phyloP scores from a whole-genome alignment of 2,888 invertebrate genomes.

The Leucoptera coffeella region DNA sequence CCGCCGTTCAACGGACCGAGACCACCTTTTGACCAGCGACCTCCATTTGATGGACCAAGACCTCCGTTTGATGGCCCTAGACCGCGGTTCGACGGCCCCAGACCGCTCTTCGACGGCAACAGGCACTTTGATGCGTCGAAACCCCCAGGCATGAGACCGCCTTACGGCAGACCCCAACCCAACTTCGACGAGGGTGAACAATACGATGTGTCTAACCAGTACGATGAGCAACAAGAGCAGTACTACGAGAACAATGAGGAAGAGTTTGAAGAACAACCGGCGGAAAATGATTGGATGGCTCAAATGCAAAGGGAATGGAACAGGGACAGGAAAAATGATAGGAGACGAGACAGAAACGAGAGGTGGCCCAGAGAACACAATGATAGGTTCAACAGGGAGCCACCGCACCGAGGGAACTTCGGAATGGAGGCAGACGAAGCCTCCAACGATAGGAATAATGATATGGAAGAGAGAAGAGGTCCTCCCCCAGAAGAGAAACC shows the following conservation, averaged over 20 bases:
- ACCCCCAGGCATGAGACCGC: conserved; percentile 7
- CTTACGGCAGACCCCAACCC: conserved; percentile 17
- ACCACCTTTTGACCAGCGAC: conserved; percentile 17
- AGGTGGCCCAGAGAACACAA: conserved; percentile 13
- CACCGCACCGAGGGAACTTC: conserved; percentile 13
- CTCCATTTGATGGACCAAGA: conserved; percentile 11
- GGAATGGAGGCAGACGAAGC: conserved; percentile 12
- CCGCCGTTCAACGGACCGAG: conserved; percentile 15
- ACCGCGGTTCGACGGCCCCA: conserved; percentile 14
- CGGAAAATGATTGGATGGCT: conserved; percentile 11
- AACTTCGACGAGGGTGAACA: conserved; percentile 35
- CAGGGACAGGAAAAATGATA: conserved; percentile 15
- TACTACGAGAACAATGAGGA: conserved; percentile 14
- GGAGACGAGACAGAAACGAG: conserved; percentile 15
- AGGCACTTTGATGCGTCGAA: conserved; percentile 7
- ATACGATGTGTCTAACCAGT: too few relatives aligned
- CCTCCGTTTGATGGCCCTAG: conserved; percentile 20
- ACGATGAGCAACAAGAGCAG: too few relatives aligned
- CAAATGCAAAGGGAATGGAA: conserved; percentile 30
- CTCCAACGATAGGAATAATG: too few relatives aligned
- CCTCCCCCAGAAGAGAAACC: conserved; percentile 4
- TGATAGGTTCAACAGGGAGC: conserved; percentile 13
- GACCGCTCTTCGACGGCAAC: conserved; percentile 32
- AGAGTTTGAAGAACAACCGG: conserved; percentile 19
- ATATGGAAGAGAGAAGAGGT: not conserved